These are phyloP conservation scores for Triplophysa yarkandensis DNA, from an alignment of 2,797 vertebrate species.

Conservation along the genomic window DNA sequence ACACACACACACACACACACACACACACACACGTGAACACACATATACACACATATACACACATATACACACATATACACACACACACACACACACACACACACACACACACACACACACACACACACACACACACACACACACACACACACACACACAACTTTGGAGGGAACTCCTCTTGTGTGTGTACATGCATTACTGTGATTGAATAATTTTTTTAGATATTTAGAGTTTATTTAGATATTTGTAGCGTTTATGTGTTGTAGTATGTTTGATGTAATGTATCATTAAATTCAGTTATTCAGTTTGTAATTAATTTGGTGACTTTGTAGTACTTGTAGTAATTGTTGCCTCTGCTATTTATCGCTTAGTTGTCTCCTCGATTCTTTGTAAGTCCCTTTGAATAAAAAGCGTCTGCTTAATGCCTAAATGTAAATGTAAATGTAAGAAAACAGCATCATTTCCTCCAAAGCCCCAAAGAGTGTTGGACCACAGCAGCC, in stretches of 20 bases:
- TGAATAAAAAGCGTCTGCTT: too few relatives aligned
- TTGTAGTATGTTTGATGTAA: conserved; percentile 48
- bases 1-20: conserved; percentile 60
- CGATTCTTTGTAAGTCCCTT: too few relatives aligned
- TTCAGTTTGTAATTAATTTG: conserved; percentile 69
- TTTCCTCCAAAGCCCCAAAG: conserved; percentile 67
- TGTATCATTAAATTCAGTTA: conserved; percentile 60
- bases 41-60: conserved; percentile 48
- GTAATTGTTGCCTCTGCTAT: too few relatives aligned
- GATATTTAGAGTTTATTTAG: not conserved
- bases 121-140: too few relatives aligned
- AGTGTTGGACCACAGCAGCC: conserved; percentile 62
- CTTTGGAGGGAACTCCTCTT: conserved; percentile 28
- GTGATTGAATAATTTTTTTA: too few relatives aligned
- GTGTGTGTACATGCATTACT: too few relatives aligned
- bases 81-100: conserved; percentile 46
- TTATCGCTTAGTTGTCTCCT: too few relatives aligned
- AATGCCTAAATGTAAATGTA: too few relatives aligned
- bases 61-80: conserved; percentile 31
- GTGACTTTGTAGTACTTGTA: too few relatives aligned
- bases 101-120: conserved; percentile 37
- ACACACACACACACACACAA: conserved; percentile 58
- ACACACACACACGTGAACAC: conserved; percentile 38
- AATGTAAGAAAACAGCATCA: conserved; percentile 67
- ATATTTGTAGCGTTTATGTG: not conserved